Conservation (phyloP, 2,797 vertebrate species). For the Nannoperca australis region DNA sequence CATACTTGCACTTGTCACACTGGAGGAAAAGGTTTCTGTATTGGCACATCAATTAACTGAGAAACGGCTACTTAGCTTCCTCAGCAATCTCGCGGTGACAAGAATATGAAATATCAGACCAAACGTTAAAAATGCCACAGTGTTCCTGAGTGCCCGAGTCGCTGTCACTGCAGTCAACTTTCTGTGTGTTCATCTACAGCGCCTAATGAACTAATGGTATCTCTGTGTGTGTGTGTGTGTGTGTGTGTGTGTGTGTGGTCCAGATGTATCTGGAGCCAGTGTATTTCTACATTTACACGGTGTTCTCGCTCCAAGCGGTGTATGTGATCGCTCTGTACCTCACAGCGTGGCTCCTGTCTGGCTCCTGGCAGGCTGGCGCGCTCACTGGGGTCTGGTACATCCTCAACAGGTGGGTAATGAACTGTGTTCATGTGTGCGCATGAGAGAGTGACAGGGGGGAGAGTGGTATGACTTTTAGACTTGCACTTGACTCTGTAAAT, state of each 20-base stretch:
- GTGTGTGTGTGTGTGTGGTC: conserved; percentile 62
- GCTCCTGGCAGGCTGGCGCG: conserved; percentile 93
- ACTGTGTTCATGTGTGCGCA: background rate
- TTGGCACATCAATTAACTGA: conserved; percentile 61
- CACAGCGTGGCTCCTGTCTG: conserved; percentile 96
- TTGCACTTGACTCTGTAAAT: background rate
- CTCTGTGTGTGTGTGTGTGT: conserved; percentile 28
- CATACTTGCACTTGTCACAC: conserved; percentile 45
- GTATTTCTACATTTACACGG: conserved; percentile 99
- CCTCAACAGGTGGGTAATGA: conserved; percentile 90
- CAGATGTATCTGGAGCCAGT: conserved; percentile 95
- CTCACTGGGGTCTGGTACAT: conserved; percentile 94
- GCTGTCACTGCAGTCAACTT: conserved; percentile 30
- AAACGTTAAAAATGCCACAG: conserved; percentile 65
- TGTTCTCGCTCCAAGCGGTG: conserved; percentile 95
- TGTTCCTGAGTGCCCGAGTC: conserved; percentile 22
- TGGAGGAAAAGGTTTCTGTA: conserved; percentile 58
- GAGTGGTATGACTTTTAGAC: background rate
- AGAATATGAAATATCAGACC: conserved; percentile 57
- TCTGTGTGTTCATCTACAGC: conserved; percentile 15
- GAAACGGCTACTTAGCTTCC: conserved; percentile 45
- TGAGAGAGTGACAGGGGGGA: background rate
- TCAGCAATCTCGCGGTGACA: conserved; percentile 33
- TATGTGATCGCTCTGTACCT: conserved; percentile 94
- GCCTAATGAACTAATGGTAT: conserved; percentile 48